A percentile compares a stretch with the other conserved stretches of the same genome.
Conservation (phyloP, 2,888 invertebrate species). For the Amaurobius ferox region DNA sequence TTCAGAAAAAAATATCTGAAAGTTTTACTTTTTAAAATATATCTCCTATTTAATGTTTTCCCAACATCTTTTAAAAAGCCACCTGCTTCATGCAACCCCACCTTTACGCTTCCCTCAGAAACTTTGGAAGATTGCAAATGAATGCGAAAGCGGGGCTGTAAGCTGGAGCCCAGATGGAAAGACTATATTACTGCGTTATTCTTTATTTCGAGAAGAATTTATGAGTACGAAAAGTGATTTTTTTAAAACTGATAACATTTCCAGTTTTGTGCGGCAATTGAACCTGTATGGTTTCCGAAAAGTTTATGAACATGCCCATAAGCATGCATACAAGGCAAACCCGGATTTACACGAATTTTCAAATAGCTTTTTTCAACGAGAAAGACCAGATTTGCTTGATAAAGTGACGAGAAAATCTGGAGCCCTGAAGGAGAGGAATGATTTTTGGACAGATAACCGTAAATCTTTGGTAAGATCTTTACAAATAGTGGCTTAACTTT, state of each 20-base stretch:
- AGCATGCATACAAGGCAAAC: constrained; percentile 46
- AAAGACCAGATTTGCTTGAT: constrained; percentile 71
- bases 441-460: constrained; percentile 13
- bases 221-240: constrained; percentile 74
- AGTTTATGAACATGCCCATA: constrained; percentile 73
- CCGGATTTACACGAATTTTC: constrained; percentile 73
- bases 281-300: constrained; percentile 78
- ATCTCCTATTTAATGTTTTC: neutral
- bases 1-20: neutral
- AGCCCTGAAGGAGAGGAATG: constrained; percentile 47
- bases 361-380: constrained; percentile 71
- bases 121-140: constrained; percentile 83
- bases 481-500: too few relatives aligned
- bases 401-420: constrained; percentile 72
- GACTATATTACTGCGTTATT: constrained; percentile 82
- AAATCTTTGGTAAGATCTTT: constrained; percentile 31
- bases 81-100: constrained; percentile 1
- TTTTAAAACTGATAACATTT: constrained; percentile 77
- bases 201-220: constrained; percentile 79
- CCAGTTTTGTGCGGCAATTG: constrained; percentile 77
- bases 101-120: constrained; percentile 82
- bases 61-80: neutral
- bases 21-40: neutral
- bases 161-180: constrained; percentile 82
- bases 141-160: constrained; percentile 81